These are phyloP conservation scores for Liolophura sinensis DNA, from an alignment of 1,140 invertebrate genomes.

Conservation along the genomic window DNA sequence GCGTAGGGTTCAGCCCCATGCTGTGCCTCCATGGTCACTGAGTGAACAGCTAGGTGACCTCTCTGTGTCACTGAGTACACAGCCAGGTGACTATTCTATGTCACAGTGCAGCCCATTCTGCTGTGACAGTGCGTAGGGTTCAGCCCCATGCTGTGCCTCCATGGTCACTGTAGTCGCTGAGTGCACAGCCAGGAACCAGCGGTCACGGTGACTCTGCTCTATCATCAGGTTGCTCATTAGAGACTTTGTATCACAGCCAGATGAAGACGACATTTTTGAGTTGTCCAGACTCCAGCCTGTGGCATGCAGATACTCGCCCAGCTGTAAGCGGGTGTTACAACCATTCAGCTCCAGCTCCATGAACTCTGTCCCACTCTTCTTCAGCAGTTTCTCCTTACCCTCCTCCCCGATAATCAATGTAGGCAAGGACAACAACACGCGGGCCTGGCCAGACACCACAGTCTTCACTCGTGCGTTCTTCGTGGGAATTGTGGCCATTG, in stretches of 20 bases:
- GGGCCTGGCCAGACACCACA: slow-evolving; percentile 41
- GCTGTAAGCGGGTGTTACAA: slow-evolving; percentile 33
- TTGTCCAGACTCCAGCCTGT: slow-evolving; percentile 75
- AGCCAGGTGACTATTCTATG: too few relatives aligned
- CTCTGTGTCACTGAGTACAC: too few relatives aligned
- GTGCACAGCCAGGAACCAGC: slow-evolving; percentile 30
- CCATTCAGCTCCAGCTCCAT: slow-evolving; percentile 46
- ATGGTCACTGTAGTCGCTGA: slow-evolving; percentile 10
- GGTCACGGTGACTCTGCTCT: slow-evolving; percentile 47
- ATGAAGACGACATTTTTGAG: slow-evolving; percentile 54
- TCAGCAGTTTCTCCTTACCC: slow-evolving; percentile 36
- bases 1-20: too few relatives aligned
- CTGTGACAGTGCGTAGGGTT: too few relatives aligned
- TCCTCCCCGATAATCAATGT: slow-evolving; percentile 36
- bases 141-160: too few relatives aligned
- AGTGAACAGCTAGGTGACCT: slow-evolving; percentile 12
- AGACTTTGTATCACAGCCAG: slow-evolving; percentile 37
- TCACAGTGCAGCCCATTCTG: too few relatives aligned
- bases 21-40: too few relatives aligned
- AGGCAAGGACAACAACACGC: slow-evolving; percentile 39
- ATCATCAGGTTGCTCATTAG: slow-evolving; percentile 36
- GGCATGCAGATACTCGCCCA: slow-evolving; percentile 74
- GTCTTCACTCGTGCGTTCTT: slow-evolving; percentile 52
- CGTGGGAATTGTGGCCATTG: slow-evolving; percentile 52
- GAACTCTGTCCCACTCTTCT: slow-evolving; percentile 34